A percentile compares a stretch with the other conserved stretches of the same genome.
phyloP scores from a whole-genome alignment of 64 coral and sea anemone genomes.

The Montipora sp. region DNA sequence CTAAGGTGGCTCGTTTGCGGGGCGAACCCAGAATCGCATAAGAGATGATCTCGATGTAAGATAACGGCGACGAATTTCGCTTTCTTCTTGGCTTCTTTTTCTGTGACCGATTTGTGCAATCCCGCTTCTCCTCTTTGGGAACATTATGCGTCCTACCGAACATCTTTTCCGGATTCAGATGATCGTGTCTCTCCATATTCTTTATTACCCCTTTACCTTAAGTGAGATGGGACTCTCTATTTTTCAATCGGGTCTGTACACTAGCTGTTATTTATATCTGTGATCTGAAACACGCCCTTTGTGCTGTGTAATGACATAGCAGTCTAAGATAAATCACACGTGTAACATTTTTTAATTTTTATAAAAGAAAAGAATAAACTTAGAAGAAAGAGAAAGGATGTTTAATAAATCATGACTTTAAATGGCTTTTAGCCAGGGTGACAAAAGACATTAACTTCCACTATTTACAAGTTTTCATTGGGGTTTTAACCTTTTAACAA shows the following conservation, averaged over 20 bases:
- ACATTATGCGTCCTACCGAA: not conserved
- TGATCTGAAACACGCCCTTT: not conserved
- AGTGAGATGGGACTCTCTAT: not conserved
- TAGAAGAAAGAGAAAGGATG: not conserved
- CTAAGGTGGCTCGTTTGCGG: conserved; percentile 17
- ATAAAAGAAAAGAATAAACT: conserved; percentile 5
- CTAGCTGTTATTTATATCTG: not conserved
- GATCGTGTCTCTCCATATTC: not conserved
- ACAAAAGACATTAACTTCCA: not conserved
- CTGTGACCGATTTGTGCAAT: not conserved
- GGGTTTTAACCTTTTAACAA: not conserved
- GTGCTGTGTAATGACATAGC: not conserved
- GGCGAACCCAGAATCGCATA: conserved; percentile 57
- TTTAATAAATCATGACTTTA: not conserved
- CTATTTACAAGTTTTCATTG: not conserved
- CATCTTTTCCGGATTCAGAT: not conserved
- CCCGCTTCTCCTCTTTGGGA: not conserved
- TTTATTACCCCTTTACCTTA: not conserved
- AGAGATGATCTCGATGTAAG: conserved; percentile 58
- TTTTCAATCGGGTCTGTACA: not conserved
- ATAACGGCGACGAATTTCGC: conserved; percentile 20
- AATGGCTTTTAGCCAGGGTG: not conserved
- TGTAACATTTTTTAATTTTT: not conserved
- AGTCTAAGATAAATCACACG: not conserved
- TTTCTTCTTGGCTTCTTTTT: conserved; percentile 14